Percentiles rank a stretch among this genome's conserved stretches.
These are phyloP conservation scores for Trichopria drosophilae DNA, from an alignment of 2,888 invertebrate genomes.

Conservation along the genomic window DNA sequence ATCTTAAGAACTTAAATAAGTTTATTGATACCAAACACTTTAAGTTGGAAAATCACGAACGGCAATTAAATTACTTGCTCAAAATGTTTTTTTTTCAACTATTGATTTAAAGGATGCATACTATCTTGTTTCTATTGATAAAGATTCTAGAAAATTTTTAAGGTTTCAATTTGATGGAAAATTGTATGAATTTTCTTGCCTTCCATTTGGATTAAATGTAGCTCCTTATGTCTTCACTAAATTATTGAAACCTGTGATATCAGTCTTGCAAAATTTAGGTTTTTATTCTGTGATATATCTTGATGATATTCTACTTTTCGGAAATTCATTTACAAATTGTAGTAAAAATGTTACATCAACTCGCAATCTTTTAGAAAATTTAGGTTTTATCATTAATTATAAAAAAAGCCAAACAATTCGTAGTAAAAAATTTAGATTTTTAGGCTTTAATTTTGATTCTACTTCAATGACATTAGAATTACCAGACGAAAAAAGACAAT, in stretches of 20 bases:
- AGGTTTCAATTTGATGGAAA: constrained; percentile 16
- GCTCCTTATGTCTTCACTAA: constrained; percentile 29
- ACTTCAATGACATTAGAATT: background rate
- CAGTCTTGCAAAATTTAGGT: constrained; percentile 3
- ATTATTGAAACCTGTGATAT: constrained; percentile 25
- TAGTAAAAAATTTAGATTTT: background rate
- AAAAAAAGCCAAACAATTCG: constrained; percentile 6
- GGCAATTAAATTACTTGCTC: constrained; percentile 11
- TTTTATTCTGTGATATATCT: constrained; percentile 7
- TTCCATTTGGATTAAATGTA: constrained; percentile 27
- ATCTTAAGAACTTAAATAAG: constrained; percentile 29
- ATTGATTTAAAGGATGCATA: constrained; percentile 32
- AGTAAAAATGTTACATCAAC: background rate
- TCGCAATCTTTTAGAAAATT: background rate
- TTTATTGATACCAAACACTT: constrained; percentile 24
- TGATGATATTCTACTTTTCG: constrained; percentile 20
- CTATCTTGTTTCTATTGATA: constrained; percentile 20
- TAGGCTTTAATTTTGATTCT: constrained; percentile 17
- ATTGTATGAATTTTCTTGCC: constrained; percentile 21
- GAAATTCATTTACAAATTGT: constrained; percentile 9
- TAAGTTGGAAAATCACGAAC: constrained; percentile 27
- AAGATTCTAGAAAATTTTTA: constrained; percentile 18
- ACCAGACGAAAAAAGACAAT: background rate
- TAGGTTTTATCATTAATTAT: constrained; percentile 21
- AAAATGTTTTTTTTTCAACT: constrained; percentile 18